Conservation (phyloP, 2,888 invertebrate genomes). For the Microdon myrmicae region DNA sequence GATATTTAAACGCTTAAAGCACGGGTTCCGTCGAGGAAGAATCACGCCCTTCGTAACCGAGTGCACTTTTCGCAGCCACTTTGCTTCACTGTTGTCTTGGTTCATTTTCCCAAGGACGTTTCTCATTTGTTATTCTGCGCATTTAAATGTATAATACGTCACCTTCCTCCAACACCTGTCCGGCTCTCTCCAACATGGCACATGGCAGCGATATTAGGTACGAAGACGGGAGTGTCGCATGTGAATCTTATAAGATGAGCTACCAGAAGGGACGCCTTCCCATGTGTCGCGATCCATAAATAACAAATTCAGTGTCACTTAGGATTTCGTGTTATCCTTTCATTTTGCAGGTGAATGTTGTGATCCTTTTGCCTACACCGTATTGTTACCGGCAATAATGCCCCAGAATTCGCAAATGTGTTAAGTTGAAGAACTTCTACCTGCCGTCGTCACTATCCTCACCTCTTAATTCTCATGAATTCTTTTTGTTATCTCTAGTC, state of each 20-base stretch:
- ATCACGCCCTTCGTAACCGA: too few species aligned
- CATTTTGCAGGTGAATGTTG: slow-evolving; percentile 15
- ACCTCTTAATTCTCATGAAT: too few species aligned
- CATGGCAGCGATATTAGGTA: too few species aligned
- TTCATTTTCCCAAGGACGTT: slow-evolving; percentile 39
- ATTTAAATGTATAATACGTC: too few species aligned
- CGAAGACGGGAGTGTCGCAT: slow-evolving; percentile 7
- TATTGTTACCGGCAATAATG: slow-evolving; percentile 28
- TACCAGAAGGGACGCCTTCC: slow-evolving; percentile 35
- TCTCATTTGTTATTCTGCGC: slow-evolving; percentile 38
- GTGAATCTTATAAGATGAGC: slow-evolving; percentile 34
- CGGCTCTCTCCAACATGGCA: too few species aligned
- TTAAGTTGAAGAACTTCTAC: slow-evolving; percentile 31
- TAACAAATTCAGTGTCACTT: slow-evolving; percentile 43
- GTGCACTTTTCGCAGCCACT: slow-evolving; percentile 12
- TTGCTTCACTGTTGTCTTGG: slow-evolving; percentile 17
- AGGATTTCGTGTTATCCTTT: slow-evolving; percentile 44
- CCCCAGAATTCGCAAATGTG: slow-evolving; percentile 33
- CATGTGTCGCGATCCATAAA: slow-evolving; percentile 11
- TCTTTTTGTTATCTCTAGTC: slow-evolving; percentile 7
- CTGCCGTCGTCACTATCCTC: too few species aligned
- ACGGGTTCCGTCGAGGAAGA: too few species aligned
- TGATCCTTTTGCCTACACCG: too few species aligned
- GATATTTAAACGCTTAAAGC: too few species aligned
- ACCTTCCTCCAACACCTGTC: too few species aligned